These are phyloP conservation scores for Metacarcinus magister DNA, from an alignment of 2,888 invertebrate genomes.

Conservation along the genomic window DNA sequence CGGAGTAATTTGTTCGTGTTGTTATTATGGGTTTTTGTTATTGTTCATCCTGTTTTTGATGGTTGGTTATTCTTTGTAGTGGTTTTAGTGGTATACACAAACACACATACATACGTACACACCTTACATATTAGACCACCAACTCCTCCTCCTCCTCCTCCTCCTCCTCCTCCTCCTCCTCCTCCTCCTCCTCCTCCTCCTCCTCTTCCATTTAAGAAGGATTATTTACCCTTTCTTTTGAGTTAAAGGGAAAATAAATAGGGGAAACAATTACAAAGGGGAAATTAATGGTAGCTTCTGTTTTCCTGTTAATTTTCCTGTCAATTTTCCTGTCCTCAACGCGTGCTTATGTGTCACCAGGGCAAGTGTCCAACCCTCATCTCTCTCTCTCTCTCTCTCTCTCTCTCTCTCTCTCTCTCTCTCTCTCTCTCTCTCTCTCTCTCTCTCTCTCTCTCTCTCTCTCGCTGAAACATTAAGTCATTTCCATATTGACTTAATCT, in stretches of 20 bases:
- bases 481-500: background rate
- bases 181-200: too few relatives aligned
- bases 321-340: background rate
- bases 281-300: background rate
- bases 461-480: background rate
- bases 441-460: slow-evolving; percentile 1
- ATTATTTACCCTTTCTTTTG: too few relatives aligned
- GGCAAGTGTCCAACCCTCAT: background rate
- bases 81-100: background rate
- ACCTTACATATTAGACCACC: background rate
- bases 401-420: slow-evolving; percentile 61
- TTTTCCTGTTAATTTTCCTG: background rate
- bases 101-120: background rate
- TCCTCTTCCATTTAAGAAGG: too few relatives aligned
- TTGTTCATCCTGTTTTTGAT: too few relatives aligned
- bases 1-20: background rate
- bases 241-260: background rate
- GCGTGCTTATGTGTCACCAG: background rate
- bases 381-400: slow-evolving; percentile 16
- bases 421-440: slow-evolving; percentile 69
- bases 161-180: too few relatives aligned
- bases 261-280: background rate
- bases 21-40: background rate
- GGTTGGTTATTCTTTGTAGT: too few relatives aligned
- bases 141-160: background rate